Conservation (phyloP, 1,140 invertebrate genomes). For the Drosophila watanabei region DNA sequence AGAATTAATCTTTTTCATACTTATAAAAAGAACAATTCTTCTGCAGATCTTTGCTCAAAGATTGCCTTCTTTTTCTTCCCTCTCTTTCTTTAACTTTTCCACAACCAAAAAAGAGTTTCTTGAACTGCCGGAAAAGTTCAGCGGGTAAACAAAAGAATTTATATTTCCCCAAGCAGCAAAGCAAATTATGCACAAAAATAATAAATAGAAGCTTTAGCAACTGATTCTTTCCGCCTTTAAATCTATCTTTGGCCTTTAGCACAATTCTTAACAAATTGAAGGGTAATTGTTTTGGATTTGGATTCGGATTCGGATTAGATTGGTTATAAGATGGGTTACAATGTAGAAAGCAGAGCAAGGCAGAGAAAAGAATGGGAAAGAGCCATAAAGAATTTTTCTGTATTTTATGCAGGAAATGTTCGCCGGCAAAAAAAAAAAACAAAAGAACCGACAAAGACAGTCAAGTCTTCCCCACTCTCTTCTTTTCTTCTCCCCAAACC, state of each 20-base stretch:
- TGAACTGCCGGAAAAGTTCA: constrained; percentile 41
- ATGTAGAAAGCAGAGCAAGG: constrained; percentile 39
- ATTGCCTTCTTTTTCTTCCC: constrained; percentile 13
- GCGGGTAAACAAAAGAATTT: constrained; percentile 38
- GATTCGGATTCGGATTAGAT: constrained; percentile 18
- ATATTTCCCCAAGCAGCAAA: constrained; percentile 13
- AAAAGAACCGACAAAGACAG: constrained; percentile 58
- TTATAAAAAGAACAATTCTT: constrained; percentile 9
- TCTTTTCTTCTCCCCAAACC: background rate
- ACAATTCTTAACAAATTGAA: constrained; percentile 72
- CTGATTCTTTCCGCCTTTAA: constrained; percentile 37
- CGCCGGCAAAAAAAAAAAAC: constrained; percentile 47
- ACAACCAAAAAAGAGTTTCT: constrained; percentile 21
- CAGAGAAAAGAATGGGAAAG: constrained; percentile 24
- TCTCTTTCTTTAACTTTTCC: background rate
- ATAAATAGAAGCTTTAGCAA: constrained; percentile 37
- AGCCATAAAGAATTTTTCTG: constrained; percentile 44
- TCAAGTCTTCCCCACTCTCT: constrained; percentile 3
- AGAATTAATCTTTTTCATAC: background rate
- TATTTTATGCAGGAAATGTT: constrained; percentile 70
- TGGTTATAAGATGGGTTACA: constrained; percentile 1
- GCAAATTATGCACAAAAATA: constrained; percentile 27
- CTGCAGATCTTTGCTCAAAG: background rate
- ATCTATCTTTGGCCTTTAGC: constrained; percentile 40
- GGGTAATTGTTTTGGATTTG: constrained; percentile 66